Percentiles rank a stretch among this genome's conserved stretches.
phyloP scores from a whole-genome alignment of 2,797 vertebrate species.

The Lindbergichthys nudifrons region DNA sequence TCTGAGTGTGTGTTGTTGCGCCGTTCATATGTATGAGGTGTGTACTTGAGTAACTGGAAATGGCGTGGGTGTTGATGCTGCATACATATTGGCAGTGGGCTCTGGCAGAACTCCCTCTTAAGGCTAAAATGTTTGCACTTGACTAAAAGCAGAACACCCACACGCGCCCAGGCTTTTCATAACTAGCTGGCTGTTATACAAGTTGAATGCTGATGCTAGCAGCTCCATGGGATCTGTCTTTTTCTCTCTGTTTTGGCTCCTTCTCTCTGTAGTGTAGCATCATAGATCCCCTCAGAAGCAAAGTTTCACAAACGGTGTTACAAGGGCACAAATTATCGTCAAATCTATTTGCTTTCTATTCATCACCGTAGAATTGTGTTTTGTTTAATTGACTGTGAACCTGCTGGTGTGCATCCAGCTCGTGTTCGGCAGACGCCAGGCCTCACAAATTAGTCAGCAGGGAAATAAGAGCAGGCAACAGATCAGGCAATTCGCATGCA shows the following conservation, averaged over 20 bases:
- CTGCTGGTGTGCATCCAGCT: constrained; percentile 77
- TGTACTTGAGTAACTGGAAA: constrained; percentile 47
- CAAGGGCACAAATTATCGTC: constrained; percentile 76
- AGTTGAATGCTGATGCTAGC: constrained; percentile 74
- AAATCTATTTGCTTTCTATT: constrained; percentile 77
- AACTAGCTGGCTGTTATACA: constrained; percentile 79
- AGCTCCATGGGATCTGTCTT: constrained; percentile 51
- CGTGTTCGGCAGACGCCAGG: constrained; percentile 69
- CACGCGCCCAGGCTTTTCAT: constrained; percentile 71
- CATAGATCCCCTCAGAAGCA: constrained; percentile 60
- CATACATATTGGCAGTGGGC: constrained; percentile 75
- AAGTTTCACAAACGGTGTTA: constrained; percentile 71
- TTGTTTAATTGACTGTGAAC: constrained; percentile 84
- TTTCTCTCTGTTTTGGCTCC: constrained; percentile 34
- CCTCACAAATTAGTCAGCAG: constrained; percentile 75
- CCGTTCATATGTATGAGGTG: constrained; percentile 48
- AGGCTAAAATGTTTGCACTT: constrained; percentile 87
- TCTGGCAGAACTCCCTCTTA: constrained; percentile 81
- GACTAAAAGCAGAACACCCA: constrained; percentile 85
- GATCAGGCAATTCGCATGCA: constrained; percentile 76
- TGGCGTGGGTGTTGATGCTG: constrained; percentile 77
- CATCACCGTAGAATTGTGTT: constrained; percentile 75
- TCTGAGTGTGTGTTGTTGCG: constrained; percentile 23
- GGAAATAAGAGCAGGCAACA: constrained; percentile 74
- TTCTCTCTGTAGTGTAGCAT: constrained; percentile 42